Base-by-base conservation (phyloP, 1,140 invertebrate species). In the Capitella teleta region DNA sequence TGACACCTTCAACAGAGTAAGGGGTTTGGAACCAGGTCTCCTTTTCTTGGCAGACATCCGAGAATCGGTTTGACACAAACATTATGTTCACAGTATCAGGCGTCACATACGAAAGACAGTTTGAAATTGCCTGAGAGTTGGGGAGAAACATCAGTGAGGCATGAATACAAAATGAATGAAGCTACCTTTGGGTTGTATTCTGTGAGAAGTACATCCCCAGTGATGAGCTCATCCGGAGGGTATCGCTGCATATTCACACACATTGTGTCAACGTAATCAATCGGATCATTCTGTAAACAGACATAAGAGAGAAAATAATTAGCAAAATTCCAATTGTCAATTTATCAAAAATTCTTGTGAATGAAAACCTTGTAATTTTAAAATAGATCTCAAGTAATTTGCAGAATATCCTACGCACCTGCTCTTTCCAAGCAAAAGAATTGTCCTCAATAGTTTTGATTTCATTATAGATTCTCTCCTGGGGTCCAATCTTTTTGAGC, bases 191-290 rank as follows among this genome's bases (percentile, higher is more conserved):
- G 26, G 55, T 68, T 54, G 54, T 61, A 68, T 14, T 57, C 44
- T 46, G 53, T 57, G 19, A 63, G 32, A 5, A 64, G 47, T 37
- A 49, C 48, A 21, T 59, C 55, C 16, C 68, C 68, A 18, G 61
- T 65, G 6, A 70, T 55, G 58, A 87, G 86, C 64, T 91, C 80
- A 60, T 80, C 72, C 0, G 84, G 77, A 1, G 81, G 78, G 68
- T 80, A 91, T 57, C 80, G 78, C 40, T 88, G 86, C 82, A 88
- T 87, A 48, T 79, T 80, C 63, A 87, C 80, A 24, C 79, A 78
- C 10, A 92, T 55, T 16, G 78, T 70, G 72, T 87, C 83, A 0
- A 89, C 87, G 61, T 87, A 82, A n/a, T 88, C 83, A 1, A 77
- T 70, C 0, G 87, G 78, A 28, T 81, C 5, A 76, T 82, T 77